Conservation (phyloP, 2,797 vertebrate genomes). For the Dendrocincla tyrannina region DNA sequence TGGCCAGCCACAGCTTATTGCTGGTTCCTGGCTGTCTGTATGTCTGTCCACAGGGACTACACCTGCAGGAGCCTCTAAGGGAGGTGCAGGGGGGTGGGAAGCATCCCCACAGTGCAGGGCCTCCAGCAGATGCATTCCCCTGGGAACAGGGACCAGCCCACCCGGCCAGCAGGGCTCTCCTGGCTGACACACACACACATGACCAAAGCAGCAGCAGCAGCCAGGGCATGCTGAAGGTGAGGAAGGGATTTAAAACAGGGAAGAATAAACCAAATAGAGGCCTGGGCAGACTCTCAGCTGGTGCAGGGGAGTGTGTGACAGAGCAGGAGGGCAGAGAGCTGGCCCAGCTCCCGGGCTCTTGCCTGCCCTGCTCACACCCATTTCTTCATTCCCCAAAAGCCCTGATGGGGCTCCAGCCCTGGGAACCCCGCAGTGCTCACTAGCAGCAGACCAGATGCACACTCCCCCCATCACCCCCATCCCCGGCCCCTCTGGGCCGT, state of each 20-base stretch:
- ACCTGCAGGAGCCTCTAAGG: neutral
- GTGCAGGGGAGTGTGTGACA: accelerated
- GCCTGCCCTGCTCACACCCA: neutral
- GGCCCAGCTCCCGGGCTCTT: neutral
- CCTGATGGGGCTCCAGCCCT: neutral
- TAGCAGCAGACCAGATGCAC: constrained; percentile 45
- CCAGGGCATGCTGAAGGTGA: constrained; percentile 11
- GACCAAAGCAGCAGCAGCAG: constrained; percentile 38
- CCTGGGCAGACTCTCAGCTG: neutral
- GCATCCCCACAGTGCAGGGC: neutral
- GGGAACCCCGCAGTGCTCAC: neutral
- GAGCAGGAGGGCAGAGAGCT: neutral
- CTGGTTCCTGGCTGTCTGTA: neutral
- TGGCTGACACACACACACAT: neutral
- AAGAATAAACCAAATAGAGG: neutral
- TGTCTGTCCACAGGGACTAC: neutral
- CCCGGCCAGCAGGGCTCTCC: neutral
- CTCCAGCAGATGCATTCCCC: neutral
- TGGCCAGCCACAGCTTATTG: neutral
- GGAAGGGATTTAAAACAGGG: neutral
- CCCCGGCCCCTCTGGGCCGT: neutral
- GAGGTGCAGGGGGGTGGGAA: neutral
- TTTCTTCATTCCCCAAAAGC: neutral
- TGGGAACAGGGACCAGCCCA: neutral
- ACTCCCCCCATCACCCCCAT: accelerated